Evolutionary conservation across 2,113 vertebrate genomes (phyloP).

Genomic region (Climacteris rufus): DNA sequence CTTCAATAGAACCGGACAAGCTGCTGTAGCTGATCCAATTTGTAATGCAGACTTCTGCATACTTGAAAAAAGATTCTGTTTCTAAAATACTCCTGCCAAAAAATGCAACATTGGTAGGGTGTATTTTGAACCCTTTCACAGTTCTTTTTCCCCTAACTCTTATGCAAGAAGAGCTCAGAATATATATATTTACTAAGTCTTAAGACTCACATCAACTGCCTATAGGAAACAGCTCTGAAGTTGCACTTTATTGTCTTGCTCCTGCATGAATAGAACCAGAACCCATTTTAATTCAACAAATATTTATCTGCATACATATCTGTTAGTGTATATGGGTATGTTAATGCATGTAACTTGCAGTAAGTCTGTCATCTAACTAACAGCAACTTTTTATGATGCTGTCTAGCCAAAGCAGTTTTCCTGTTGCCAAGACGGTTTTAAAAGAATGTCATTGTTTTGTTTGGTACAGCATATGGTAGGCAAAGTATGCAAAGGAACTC

Average conservation of each 20-base stretch:
- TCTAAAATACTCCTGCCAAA: conserved; percentile 52
- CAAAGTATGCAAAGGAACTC: conserved; percentile 77
- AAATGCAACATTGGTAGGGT: conserved; percentile 62
- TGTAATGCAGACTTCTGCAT: conserved; percentile 65
- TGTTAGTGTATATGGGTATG: neutral
- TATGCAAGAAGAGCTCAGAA: conserved; percentile 30
- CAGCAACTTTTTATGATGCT: conserved; percentile 64
- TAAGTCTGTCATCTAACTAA: conserved; percentile 27
- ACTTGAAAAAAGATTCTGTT: conserved; percentile 46
- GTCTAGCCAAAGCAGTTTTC: conserved; percentile 66
- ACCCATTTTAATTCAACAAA: neutral
- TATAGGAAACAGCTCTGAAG: conserved; percentile 45
- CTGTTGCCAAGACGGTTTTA: conserved; percentile 69
- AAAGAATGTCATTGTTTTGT: conserved; percentile 82
- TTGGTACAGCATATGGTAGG: conserved; percentile 77
- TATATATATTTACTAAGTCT: neutral
- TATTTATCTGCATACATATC: neutral
- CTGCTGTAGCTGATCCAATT: conserved; percentile 60
- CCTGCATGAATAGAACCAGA: neutral
- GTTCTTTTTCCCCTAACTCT: conserved; percentile 8
- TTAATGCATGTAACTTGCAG: neutral
- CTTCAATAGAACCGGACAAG: conserved; percentile 56
- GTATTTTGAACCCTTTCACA: conserved; percentile 48
- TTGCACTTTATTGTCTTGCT: neutral
- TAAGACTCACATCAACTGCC: conserved; percentile 25